Conservation (phyloP, 2,888 invertebrate genomes). For the Nasonia oneida region DNA sequence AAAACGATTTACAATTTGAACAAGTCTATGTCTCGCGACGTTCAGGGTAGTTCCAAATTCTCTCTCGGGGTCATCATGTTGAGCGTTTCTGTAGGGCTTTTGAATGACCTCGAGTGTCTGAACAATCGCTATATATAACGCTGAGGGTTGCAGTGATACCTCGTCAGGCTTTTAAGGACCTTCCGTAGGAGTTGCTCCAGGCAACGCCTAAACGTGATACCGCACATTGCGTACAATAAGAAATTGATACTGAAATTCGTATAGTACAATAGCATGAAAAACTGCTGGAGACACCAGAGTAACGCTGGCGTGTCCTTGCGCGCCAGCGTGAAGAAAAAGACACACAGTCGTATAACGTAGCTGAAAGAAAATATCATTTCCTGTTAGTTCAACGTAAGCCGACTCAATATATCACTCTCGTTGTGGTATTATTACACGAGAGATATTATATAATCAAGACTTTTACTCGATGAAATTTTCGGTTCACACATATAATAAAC, state of each 20-base stretch:
- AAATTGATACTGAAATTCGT: slow-evolving; percentile 85
- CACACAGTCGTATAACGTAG: slow-evolving; percentile 81
- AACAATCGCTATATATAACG: slow-evolving; percentile 70
- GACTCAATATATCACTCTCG: background rate
- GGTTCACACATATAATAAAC: too few relatives aligned
- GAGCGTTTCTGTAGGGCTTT: slow-evolving; percentile 49
- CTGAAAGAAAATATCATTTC: slow-evolving; percentile 74
- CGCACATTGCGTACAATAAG: slow-evolving; percentile 83
- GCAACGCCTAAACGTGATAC: slow-evolving; percentile 82
- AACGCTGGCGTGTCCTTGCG: slow-evolving; percentile 77
- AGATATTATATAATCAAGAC: too few relatives aligned
- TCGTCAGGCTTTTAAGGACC: slow-evolving; percentile 77
- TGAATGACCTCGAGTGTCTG: slow-evolving; percentile 50
- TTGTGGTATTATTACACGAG: too few relatives aligned
- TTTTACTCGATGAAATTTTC: too few relatives aligned
- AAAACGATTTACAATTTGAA: background rate
- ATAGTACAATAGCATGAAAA: slow-evolving; percentile 84
- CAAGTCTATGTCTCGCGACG: background rate
- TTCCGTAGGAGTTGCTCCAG: slow-evolving; percentile 81
- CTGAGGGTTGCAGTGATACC: slow-evolving; percentile 75
- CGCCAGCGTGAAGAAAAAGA: slow-evolving; percentile 80
- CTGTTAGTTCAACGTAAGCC: background rate
- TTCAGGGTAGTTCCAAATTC: slow-evolving; percentile 4
- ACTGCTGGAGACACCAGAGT: slow-evolving; percentile 82
- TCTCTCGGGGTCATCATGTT: slow-evolving; percentile 29